Conservation (phyloP, 2,113 vertebrate species). For the Sinocyclocheilus grahami region DNA sequence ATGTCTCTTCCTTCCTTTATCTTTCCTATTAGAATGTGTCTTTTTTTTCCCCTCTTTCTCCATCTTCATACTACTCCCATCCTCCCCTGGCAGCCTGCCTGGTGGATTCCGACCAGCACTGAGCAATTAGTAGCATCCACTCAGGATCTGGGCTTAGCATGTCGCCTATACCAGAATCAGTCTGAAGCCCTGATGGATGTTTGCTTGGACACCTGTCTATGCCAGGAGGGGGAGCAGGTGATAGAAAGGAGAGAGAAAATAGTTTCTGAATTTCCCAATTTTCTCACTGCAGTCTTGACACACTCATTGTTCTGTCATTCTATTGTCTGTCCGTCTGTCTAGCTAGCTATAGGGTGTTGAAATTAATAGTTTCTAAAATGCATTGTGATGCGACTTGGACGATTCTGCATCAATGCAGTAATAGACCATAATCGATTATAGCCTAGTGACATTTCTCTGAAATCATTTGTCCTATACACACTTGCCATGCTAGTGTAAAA, state of each 20-base stretch:
- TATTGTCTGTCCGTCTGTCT: too few species aligned
- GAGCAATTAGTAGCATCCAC: slow-evolving; percentile 65
- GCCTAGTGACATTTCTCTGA: too few species aligned
- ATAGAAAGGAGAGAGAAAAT: slow-evolving; percentile 33
- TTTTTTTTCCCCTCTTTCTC: slow-evolving; percentile 40
- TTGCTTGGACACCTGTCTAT: slow-evolving; percentile 55
- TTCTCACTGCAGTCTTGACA: too few species aligned
- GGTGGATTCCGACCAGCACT: slow-evolving; percentile 59
- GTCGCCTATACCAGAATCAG: slow-evolving; percentile 19
- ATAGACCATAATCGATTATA: too few species aligned
- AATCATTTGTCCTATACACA: too few species aligned
- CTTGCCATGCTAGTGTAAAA: too few species aligned
- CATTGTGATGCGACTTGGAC: too few species aligned
- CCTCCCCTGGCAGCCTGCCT: slow-evolving; percentile 59
- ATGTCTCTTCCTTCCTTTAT: not conserved
- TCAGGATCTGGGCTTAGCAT: slow-evolving; percentile 59
- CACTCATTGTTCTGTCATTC: too few species aligned
- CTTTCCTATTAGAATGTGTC: slow-evolving; percentile 57
- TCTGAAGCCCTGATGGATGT: slow-evolving; percentile 61
- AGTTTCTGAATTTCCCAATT: not conserved
- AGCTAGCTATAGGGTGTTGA: too few species aligned
- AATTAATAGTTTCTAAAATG: too few species aligned
- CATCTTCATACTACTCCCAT: slow-evolving; percentile 2
- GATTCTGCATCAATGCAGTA: too few species aligned
- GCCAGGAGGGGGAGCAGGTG: slow-evolving; percentile 58